A percentile compares a stretch with the other conserved stretches of the same genome.
These are phyloP conservation scores for Polypterus bichir DNA, from an alignment of 2,113 vertebrate genomes.

Conservation along the genomic window DNA sequence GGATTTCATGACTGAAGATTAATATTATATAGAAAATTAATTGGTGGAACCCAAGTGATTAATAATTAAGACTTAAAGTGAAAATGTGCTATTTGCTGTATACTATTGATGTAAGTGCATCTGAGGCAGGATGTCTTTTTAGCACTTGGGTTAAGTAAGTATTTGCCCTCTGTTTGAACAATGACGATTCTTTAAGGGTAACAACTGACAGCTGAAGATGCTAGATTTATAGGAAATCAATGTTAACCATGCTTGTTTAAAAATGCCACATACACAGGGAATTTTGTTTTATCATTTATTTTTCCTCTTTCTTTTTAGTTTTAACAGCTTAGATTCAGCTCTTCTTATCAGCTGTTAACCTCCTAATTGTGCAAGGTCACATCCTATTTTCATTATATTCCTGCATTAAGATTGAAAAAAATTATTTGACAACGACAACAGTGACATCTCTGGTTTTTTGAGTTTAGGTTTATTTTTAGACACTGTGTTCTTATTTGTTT, in stretches of 20 bases:
- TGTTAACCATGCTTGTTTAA: constrained; percentile 4
- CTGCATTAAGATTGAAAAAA: no score
- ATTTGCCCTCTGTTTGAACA: constrained; percentile 5
- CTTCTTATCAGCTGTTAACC: background rate
- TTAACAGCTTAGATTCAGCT: constrained; percentile 1
- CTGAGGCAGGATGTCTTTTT: background rate
- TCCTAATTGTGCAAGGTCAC: background rate
- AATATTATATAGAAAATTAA: no score
- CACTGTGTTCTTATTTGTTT: no score
- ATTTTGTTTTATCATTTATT: constrained; percentile 5
- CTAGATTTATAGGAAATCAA: constrained; percentile 13
- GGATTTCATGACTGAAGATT: no score
- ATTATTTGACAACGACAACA: no score
- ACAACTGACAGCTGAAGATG: constrained; percentile 5
- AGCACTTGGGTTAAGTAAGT: constrained; percentile 1
- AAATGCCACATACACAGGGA: constrained; percentile 10
- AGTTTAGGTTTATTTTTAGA: no score
- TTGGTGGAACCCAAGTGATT: no score
- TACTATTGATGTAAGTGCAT: no score
- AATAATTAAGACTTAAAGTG: no score
- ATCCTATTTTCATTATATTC: no score
- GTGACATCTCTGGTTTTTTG: no score
- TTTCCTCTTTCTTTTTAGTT: background rate
- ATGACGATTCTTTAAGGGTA: constrained; percentile 8
- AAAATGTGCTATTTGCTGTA: no score